A percentile compares a stretch with the other conserved stretches of the same genome.
Evolutionary conservation across 2,797 vertebrate species (phyloP).

Genomic region (Falco peregrinus): DNA sequence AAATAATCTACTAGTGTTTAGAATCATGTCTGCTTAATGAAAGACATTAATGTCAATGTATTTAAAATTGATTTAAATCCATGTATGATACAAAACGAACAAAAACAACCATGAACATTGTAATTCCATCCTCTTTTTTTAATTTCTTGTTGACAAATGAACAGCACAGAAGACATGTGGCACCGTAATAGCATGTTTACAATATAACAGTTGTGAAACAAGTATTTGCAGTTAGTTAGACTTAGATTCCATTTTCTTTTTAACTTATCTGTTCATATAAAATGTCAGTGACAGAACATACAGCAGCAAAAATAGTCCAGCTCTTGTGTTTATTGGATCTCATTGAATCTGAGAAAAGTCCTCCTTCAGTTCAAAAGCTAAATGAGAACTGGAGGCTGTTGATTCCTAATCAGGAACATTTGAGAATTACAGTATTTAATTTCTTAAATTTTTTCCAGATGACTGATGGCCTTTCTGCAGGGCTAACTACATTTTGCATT

Average conservation of each 20-base stretch:
- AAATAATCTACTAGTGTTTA: conserved; percentile 16
- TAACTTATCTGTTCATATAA: conserved; percentile 1
- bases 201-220: not conserved
- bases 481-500: not conserved
- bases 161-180: conserved; percentile 17
- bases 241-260: conserved; percentile 18
- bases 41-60: not conserved
- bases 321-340: conserved; percentile 73
- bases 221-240: conserved; percentile 32
- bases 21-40: not conserved
- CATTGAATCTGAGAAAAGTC: conserved; percentile 4
- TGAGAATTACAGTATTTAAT: not conserved
- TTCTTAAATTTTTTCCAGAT: not conserved
- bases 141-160: conserved; percentile 24
- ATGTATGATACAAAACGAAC: not conserved
- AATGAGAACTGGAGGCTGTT: conserved; percentile 8
- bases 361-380: conserved; percentile 36
- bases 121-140: conserved; percentile 16
- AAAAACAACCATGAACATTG: not conserved
- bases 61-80: not conserved
- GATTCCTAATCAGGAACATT: conserved; percentile 1
- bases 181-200: not conserved
- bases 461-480: not conserved
- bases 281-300: conserved; percentile 49
- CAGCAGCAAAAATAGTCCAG: conserved; percentile 70